Percentiles rank a stretch among this genome's conserved stretches.
These are phyloP conservation scores for Empidonax alnorum DNA, from an alignment of 2,113 vertebrate species.

Conservation along the genomic window DNA sequence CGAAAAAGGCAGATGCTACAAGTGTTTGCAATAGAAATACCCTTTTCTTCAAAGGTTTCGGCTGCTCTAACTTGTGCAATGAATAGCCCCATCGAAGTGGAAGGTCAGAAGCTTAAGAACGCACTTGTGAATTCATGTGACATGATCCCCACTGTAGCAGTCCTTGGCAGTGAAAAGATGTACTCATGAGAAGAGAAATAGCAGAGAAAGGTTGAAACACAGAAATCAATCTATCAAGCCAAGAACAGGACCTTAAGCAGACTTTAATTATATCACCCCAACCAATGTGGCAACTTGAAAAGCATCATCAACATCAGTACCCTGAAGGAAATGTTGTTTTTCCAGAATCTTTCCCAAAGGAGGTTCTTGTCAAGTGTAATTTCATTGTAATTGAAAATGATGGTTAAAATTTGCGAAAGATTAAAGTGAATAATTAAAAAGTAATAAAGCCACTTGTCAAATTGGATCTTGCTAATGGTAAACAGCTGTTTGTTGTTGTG, in stretches of 20 bases:
- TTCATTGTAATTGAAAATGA: constrained; percentile 11
- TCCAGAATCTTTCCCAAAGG: constrained; percentile 19
- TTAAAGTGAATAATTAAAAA: constrained; percentile 23
- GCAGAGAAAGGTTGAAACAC: not conserved
- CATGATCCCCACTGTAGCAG: not conserved
- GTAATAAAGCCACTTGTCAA: constrained; percentile 21
- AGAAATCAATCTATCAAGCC: not conserved
- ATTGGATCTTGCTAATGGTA: not conserved
- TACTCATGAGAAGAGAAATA: not conserved
- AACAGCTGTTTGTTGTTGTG: constrained; percentile 18
- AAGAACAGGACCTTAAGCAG: not conserved
- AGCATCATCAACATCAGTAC: not conserved
- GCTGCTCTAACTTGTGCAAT: not conserved
- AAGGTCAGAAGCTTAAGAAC: not conserved
- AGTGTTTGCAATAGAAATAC: not conserved
- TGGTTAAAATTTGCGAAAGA: constrained; percentile 14
- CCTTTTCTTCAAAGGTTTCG: not conserved
- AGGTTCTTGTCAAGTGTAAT: constrained; percentile 2
- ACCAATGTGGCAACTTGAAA: not conserved
- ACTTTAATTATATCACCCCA: not conserved
- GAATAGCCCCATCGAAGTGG: not conserved
- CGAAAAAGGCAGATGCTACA: not conserved
- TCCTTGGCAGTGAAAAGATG: not conserved
- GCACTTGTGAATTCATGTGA: not conserved
- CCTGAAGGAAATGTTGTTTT: not conserved